Percentiles rank a stretch among this genome's conserved stretches.
phyloP scores from a whole-genome alignment of 2,113 vertebrate species.

The Clarias macrocephalus region DNA sequence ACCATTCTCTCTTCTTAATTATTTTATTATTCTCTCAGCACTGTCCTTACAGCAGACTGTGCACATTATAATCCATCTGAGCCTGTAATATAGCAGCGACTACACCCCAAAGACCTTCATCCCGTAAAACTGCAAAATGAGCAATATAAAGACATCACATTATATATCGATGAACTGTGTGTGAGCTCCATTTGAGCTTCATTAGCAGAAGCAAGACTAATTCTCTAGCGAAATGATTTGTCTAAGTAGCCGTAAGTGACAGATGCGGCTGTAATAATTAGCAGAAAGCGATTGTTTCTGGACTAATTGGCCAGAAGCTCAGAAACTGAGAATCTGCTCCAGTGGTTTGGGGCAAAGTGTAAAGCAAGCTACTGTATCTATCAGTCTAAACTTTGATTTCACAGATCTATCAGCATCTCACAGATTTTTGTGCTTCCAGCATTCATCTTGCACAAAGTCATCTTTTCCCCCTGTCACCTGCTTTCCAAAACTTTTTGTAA shows the following conservation, averaged over 20 bases:
- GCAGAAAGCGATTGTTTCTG: neutral
- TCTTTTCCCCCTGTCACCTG: neutral
- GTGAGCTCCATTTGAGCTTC: neutral
- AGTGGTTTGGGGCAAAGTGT: neutral
- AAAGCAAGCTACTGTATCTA: neutral
- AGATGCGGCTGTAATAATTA: conserved; percentile 4
- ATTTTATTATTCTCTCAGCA: conserved; percentile 15
- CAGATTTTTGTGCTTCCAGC: neutral
- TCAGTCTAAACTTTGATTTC: neutral
- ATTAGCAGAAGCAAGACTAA: neutral
- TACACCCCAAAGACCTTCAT: neutral
- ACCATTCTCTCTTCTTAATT: conserved; percentile 18
- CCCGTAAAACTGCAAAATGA: neutral
- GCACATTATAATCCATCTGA: conserved; percentile 10
- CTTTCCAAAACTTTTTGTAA: neutral
- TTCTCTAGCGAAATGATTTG: neutral
- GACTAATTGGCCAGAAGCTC: neutral
- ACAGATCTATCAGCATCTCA: neutral
- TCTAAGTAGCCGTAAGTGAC: conserved; percentile 6
- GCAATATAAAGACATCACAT: neutral
- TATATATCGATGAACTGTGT: neutral
- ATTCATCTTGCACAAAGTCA: neutral
- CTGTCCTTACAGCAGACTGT: conserved; percentile 21
- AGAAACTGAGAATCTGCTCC: neutral
- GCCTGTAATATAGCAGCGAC: neutral